Percentiles rank a stretch among this genome's conserved stretches.
Conservation (phyloP, 2,113 vertebrate species). For the Egretta garzetta region DNA sequence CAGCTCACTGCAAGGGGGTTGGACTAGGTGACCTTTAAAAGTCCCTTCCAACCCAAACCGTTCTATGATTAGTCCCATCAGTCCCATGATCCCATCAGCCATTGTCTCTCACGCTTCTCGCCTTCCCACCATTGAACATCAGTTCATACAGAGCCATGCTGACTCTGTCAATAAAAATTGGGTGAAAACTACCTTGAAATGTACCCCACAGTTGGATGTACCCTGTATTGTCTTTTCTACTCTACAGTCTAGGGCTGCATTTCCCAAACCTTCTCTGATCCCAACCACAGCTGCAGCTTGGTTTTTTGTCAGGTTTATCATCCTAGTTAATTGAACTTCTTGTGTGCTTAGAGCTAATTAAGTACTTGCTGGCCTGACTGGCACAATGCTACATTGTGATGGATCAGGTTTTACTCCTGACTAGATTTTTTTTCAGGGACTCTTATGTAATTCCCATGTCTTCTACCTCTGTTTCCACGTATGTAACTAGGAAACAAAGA, state of each 20-base stretch:
- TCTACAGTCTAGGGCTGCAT: neutral
- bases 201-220: fast-evolving
- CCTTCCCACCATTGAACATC: neutral
- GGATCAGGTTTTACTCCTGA: neutral
- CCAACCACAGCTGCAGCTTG: neutral
- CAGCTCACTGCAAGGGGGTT: neutral
- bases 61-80: neutral
- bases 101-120: neutral
- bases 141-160: neutral
- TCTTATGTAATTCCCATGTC: neutral
- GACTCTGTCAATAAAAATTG: neutral
- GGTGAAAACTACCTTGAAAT: neutral
- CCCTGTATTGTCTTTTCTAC: neutral
- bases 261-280: neutral
- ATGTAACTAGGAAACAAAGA: neutral
- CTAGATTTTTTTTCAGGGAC: neutral
- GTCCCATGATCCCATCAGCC: neutral
- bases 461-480: neutral
- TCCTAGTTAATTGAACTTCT: neutral
- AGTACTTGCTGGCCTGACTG: neutral
- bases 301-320: neutral
- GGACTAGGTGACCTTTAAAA: neutral
- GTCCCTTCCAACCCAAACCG: neutral
- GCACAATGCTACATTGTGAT: neutral
- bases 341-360: neutral